Percentiles rank a stretch among this genome's conserved stretches.
These are phyloP conservation scores for Castor canadensis DNA, from an alignment of 2,113 vertebrate genomes.

Conservation along the genomic window DNA sequence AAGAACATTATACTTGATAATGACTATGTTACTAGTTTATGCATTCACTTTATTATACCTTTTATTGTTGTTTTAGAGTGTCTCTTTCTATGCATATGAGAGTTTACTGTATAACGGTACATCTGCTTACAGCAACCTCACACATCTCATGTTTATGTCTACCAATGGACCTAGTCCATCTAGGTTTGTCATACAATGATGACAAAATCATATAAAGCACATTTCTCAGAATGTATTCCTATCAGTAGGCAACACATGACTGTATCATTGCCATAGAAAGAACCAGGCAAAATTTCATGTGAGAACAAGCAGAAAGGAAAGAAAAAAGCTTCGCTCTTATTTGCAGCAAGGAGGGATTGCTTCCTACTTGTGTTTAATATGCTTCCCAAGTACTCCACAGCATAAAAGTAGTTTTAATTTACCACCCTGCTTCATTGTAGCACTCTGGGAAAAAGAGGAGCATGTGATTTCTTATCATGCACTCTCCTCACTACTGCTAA, in stretches of 20 bases:
- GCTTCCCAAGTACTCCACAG: background rate
- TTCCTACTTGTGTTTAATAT: background rate
- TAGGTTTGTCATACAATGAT: background rate
- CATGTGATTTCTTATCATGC: background rate
- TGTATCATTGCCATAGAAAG: background rate
- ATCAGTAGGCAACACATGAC: background rate
- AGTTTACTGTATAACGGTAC: background rate
- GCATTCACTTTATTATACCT: background rate
- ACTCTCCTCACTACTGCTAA: background rate
- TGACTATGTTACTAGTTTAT: background rate
- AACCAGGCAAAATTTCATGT: background rate
- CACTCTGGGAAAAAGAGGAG: background rate
- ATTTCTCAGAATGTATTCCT: background rate
- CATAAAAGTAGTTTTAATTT: slow-evolving; percentile 55
- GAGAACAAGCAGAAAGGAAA: background rate
- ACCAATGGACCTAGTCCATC: background rate
- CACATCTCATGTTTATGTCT: background rate
- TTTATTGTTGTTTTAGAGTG: background rate
- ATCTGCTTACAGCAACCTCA: background rate
- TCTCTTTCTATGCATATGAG: background rate
- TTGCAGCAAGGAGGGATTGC: background rate
- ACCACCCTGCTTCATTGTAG: background rate
- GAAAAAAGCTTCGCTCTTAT: background rate
- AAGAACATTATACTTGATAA: background rate
- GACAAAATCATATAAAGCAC: background rate